phyloP scores from a whole-genome alignment of 2,113 vertebrate genomes.

The Cryptotis parvus region DNA sequence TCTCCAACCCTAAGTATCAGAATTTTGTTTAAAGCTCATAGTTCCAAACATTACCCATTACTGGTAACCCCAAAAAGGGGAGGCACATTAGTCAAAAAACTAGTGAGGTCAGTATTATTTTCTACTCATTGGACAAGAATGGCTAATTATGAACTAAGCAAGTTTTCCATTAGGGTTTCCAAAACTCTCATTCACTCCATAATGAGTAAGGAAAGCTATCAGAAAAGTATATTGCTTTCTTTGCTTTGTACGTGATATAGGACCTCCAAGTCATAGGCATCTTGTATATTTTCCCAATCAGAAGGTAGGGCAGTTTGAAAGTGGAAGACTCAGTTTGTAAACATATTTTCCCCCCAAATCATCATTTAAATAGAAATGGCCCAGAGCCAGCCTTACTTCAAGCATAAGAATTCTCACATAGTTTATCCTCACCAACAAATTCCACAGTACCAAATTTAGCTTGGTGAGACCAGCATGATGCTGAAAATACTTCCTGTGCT shows the following conservation, averaged over 20 bases:
- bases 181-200: slow-evolving; percentile 49
- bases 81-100: slow-evolving; percentile 59
- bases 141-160: slow-evolving; percentile 60
- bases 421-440: slow-evolving; percentile 78
- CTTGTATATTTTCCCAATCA: slow-evolving; percentile 20
- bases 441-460: slow-evolving; percentile 74
- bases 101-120: slow-evolving; percentile 64
- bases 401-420: slow-evolving; percentile 72
- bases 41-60: neutral
- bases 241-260: neutral
- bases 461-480: slow-evolving; percentile 60
- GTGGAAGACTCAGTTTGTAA: slow-evolving; percentile 65
- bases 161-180: slow-evolving; percentile 63
- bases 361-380: slow-evolving; percentile 78
- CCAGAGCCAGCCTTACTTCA: slow-evolving; percentile 63
- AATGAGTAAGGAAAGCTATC: neutral
- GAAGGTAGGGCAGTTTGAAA: slow-evolving; percentile 59
- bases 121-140: slow-evolving; percentile 62
- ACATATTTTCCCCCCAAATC: slow-evolving; percentile 58
- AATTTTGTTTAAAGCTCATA: slow-evolving; percentile 22
- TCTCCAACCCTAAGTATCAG: neutral
- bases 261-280: slow-evolving; percentile 31
- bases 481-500: slow-evolving; percentile 71
- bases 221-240: neutral
- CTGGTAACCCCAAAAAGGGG: slow-evolving; percentile 9